phyloP scores from a whole-genome alignment of 2,113 vertebrate species.

The Caretta caretta region DNA sequence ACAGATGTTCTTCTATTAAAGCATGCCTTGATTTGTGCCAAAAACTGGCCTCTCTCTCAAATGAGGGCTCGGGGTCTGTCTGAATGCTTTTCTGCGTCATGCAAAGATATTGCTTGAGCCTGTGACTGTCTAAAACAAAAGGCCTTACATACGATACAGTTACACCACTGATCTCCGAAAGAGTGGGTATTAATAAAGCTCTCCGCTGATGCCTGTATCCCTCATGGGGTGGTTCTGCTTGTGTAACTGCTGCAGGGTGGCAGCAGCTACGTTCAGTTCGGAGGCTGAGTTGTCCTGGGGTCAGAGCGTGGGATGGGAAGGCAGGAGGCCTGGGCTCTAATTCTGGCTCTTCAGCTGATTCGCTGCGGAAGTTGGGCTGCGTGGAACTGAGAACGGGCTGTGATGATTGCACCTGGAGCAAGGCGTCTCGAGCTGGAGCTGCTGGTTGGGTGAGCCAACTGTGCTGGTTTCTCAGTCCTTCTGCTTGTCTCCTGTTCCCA shows the following conservation, averaged over 20 bases:
- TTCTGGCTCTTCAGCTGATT: background rate
- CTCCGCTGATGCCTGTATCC: background rate
- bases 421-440: background rate
- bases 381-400: background rate
- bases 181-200: background rate
- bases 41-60: background rate
- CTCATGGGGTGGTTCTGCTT: background rate
- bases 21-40: background rate
- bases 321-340: background rate
- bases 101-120: background rate
- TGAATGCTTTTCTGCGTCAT: background rate
- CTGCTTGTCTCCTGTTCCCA: background rate
- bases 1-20: background rate
- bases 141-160: background rate
- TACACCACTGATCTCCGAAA: background rate
- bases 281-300: background rate
- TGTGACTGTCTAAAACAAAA: background rate
- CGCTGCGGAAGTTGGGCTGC: background rate
- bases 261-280: background rate
- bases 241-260: background rate
- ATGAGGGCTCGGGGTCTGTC: background rate
- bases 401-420: background rate
- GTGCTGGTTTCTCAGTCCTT: background rate
- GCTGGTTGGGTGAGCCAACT: background rate
- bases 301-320: background rate